Evolutionary conservation across 2,113 vertebrate genomes (phyloP).

Genomic region (Otolemur garnettii): DNA sequence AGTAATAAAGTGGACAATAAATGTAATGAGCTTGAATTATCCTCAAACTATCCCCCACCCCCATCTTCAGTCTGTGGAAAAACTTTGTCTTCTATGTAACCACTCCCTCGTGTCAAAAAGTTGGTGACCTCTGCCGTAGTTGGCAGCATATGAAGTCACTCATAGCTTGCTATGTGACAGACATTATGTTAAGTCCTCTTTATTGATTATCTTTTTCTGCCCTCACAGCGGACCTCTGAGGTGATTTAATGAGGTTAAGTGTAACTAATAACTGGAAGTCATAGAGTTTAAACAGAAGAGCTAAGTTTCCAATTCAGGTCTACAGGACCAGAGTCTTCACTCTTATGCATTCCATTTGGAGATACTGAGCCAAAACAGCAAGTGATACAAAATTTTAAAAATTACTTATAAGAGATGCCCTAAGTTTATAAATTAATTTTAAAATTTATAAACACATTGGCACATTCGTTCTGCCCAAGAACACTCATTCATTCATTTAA

Average conservation of each 20-base stretch:
- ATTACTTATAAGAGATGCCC: neutral
- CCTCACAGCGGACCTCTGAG: neutral
- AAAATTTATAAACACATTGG: neutral
- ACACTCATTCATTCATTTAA: neutral
- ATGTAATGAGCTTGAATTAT: no score
- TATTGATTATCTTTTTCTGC: neutral
- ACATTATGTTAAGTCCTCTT: neutral
- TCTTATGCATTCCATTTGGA: neutral
- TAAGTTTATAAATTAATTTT: conserved; percentile 1
- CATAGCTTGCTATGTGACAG: neutral
- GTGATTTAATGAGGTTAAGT: neutral
- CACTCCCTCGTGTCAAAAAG: no score
- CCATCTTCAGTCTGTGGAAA: no score
- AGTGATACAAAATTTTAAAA: neutral
- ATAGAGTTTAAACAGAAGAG: neutral
- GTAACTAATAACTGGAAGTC: neutral
- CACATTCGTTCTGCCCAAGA: neutral
- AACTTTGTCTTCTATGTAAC: no score
- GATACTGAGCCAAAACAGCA: conserved; percentile 2
- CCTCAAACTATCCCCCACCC: no score
- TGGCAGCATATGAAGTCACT: neutral
- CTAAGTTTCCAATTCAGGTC: neutral
- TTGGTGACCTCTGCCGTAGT: neutral
- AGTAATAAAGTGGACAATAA: no score
- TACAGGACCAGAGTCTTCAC: neutral